Percentiles rank a stretch among this genome's conserved stretches.
Conservation (phyloP, 2,888 invertebrate genomes). For the Drosophila anomalata region DNA sequence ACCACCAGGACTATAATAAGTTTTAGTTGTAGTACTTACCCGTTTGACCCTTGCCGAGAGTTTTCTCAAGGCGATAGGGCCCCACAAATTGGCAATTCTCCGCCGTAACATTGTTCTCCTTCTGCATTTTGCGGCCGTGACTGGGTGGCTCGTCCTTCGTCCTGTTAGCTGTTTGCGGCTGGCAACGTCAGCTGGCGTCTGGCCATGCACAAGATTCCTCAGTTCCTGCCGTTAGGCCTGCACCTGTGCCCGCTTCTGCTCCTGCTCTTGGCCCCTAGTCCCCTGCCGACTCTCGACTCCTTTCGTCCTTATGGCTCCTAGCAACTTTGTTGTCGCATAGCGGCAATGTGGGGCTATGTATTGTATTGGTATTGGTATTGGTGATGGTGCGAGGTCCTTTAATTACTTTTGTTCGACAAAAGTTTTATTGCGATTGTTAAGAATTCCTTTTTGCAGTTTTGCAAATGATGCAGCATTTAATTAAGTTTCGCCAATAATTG, state of each 20-base stretch:
- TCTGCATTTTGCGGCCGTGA: constrained; percentile 83
- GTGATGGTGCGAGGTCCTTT: constrained; percentile 39
- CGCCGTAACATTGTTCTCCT: constrained; percentile 85
- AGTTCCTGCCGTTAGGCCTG: constrained; percentile 6
- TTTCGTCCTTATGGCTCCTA: constrained; percentile 27
- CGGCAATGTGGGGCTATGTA: constrained; percentile 45
- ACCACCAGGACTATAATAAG: not conserved
- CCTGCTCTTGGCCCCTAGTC: constrained; percentile 8
- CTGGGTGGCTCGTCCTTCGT: constrained; percentile 22
- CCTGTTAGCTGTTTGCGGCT: constrained; percentile 58
- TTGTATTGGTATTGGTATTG: constrained; percentile 16
- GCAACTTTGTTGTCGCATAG: constrained; percentile 64
- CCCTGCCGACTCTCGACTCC: constrained; percentile 1
- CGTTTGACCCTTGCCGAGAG: constrained; percentile 99
- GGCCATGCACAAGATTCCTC: constrained; percentile 53
- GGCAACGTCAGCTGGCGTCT: constrained; percentile 54
- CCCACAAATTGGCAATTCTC: constrained; percentile 97
- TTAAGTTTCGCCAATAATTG: constrained; percentile 53
- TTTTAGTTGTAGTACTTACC: constrained; percentile 86
- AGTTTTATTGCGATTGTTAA: constrained; percentile 64
- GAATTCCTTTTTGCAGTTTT: constrained; percentile 44
- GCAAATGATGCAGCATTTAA: constrained; percentile 55
- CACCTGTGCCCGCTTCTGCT: constrained; percentile 18
- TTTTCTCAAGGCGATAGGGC: constrained; percentile 99
- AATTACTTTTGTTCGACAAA: constrained; percentile 68